These are phyloP conservation scores for Brachyistius frenatus DNA, from an alignment of 2,113 vertebrate species.

Conservation along the genomic window DNA sequence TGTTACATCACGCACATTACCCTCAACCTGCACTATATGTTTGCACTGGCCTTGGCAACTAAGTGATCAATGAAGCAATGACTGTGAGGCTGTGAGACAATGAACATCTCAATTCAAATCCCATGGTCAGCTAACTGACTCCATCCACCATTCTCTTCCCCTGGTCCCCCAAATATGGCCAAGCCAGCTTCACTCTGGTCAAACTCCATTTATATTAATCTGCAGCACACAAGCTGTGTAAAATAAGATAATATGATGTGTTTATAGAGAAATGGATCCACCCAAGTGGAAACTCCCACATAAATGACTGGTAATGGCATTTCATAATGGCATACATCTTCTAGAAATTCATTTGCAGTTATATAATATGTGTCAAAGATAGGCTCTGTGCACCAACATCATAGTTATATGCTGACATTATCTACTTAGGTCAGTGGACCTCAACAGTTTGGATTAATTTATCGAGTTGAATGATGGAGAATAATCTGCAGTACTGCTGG, in stretches of 20 bases:
- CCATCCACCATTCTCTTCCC: conserved; percentile 60
- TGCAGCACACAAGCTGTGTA: conserved; percentile 9
- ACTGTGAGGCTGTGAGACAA: conserved; percentile 48
- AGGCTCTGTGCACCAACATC: neutral
- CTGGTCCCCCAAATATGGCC: conserved; percentile 41
- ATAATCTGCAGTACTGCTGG: neutral
- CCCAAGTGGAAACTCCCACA: conserved; percentile 27
- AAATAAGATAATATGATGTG: conserved; percentile 37
- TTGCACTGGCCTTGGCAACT: conserved; percentile 22
- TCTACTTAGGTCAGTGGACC: neutral
- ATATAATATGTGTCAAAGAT: neutral
- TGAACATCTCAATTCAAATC: conserved; percentile 72
- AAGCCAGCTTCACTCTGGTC: conserved; percentile 40
- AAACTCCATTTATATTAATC: conserved; percentile 61
- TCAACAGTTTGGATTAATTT: neutral
- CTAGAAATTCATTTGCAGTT: neutral
- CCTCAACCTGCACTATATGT: conserved; percentile 6
- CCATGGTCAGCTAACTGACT: conserved; percentile 60
- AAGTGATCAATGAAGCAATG: conserved; percentile 55
- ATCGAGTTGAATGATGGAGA: neutral
- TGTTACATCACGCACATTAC: conserved; percentile 23
- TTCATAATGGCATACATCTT: conserved; percentile 11
- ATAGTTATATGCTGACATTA: neutral
- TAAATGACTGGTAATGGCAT: conserved; percentile 46
- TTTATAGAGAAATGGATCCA: conserved; percentile 46